phyloP scores from a whole-genome alignment of 2,888 invertebrate genomes.

The Tetramorium bicarinatum region DNA sequence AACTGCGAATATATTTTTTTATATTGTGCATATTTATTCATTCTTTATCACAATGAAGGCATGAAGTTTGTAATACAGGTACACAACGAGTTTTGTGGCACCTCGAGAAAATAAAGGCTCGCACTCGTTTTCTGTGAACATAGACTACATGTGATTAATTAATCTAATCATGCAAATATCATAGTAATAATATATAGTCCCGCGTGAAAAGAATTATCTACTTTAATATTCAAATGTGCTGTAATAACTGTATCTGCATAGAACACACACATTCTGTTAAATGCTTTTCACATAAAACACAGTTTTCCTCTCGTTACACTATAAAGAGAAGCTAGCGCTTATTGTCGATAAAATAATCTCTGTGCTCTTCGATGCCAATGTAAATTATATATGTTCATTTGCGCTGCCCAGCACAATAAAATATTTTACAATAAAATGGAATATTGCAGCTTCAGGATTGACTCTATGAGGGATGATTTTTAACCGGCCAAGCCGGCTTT shows the following conservation, averaged over 20 bases:
- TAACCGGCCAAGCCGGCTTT: conserved; percentile 95
- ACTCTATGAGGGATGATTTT: conserved; percentile 64
- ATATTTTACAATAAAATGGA: conserved; percentile 68
- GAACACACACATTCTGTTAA: conserved; percentile 22
- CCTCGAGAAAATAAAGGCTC: conserved; percentile 38
- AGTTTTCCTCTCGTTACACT: neutral
- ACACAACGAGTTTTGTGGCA: conserved; percentile 28
- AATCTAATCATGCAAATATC: conserved; percentile 18
- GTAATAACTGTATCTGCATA: conserved; percentile 19
- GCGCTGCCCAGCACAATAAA: conserved; percentile 18
- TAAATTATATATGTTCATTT: conserved; percentile 4
- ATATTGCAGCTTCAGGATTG: conserved; percentile 62
- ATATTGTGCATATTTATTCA: conserved; percentile 48
- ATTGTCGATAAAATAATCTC: conserved; percentile 32
- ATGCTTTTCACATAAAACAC: conserved; percentile 27
- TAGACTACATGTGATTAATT: neutral
- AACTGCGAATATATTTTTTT: conserved; percentile 28
- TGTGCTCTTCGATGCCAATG: neutral
- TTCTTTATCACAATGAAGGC: conserved; percentile 53
- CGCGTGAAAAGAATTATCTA: conserved; percentile 13
- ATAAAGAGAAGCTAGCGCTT: neutral
- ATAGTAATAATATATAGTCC: conserved; percentile 11
- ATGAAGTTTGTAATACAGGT: conserved; percentile 35
- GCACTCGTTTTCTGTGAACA: neutral
- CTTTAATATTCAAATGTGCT: conserved; percentile 18